These are phyloP conservation scores for Apoderus coryli DNA, from an alignment of 2,888 invertebrate genomes.

Conservation along the genomic window DNA sequence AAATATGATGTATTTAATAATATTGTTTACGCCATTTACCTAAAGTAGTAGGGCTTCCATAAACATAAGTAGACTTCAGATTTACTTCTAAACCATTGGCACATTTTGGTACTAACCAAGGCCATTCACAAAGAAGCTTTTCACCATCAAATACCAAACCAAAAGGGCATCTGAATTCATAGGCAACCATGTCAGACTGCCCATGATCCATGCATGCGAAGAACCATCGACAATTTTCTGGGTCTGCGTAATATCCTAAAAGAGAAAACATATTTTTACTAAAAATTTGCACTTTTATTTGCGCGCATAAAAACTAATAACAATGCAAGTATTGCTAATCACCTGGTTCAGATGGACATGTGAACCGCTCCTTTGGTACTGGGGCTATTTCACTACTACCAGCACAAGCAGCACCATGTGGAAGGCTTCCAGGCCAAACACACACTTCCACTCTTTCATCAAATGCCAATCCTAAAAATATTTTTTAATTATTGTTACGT, in stretches of 20 bases:
- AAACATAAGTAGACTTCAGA: no score
- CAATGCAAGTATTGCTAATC: constrained; percentile 13
- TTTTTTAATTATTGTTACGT: no score
- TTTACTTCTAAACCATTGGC: no score
- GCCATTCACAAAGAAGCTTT: constrained; percentile 61
- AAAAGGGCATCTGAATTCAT: constrained; percentile 71
- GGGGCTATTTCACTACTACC: constrained; percentile 69
- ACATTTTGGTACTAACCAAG: constrained; percentile 51
- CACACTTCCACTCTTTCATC: constrained; percentile 64
- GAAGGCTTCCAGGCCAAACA: constrained; percentile 64
- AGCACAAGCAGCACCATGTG: constrained; percentile 56
- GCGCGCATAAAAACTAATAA: no score
- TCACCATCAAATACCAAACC: constrained; percentile 62
- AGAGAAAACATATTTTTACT: constrained; percentile 6
- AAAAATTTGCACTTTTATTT: not conserved
- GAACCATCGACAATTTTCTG: constrained; percentile 72
- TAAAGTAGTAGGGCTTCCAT: no score
- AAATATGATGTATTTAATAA: no score
- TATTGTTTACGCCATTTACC: no score
- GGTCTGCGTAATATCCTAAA: constrained; percentile 63
- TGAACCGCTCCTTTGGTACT: constrained; percentile 49
- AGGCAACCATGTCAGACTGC: constrained; percentile 46
- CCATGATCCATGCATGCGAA: constrained; percentile 67
- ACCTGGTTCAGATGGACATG: constrained; percentile 51
- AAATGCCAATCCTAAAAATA: constrained; percentile 47